phyloP scores from a whole-genome alignment of 2,113 vertebrate species.

The Chrysemys picta region DNA sequence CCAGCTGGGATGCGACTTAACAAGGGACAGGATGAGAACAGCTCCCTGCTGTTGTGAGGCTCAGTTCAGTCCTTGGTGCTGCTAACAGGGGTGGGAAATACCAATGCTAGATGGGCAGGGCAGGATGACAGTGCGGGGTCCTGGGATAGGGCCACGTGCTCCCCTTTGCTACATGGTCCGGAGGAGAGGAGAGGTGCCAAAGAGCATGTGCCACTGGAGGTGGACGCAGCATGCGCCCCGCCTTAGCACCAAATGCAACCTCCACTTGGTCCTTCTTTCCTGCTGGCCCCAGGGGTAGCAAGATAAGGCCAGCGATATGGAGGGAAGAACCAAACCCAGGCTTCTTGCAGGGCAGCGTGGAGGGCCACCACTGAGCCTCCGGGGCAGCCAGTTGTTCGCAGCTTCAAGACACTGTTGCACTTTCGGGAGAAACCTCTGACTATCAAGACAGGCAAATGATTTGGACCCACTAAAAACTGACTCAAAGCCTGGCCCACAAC shows the following conservation, averaged over 20 bases:
- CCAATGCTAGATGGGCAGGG: background rate
- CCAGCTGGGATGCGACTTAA: background rate
- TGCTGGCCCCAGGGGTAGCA: background rate
- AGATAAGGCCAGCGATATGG: background rate
- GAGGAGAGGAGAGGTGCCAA: background rate
- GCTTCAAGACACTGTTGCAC: background rate
- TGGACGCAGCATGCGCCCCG: background rate
- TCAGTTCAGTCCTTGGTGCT: background rate
- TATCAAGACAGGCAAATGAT: background rate
- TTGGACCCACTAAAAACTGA: background rate
- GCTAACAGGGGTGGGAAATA: background rate
- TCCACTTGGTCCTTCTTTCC: background rate
- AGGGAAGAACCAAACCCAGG: background rate
- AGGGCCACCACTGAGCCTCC: background rate
- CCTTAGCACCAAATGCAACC: background rate
- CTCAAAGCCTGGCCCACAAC: constrained; percentile 35
- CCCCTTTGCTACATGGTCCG: background rate
- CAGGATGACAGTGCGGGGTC: accelerated
- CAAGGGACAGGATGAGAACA: background rate
- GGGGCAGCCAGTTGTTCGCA: background rate
- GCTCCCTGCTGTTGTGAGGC: accelerated
- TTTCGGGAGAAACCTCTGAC: background rate
- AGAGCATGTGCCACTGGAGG: background rate
- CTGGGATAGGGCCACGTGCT: background rate
- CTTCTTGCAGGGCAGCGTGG: background rate